A percentile compares a stretch with the other conserved stretches of the same genome.
phyloP scores from a whole-genome alignment of 2,113 vertebrate species.

The Callospermophilus lateralis region DNA sequence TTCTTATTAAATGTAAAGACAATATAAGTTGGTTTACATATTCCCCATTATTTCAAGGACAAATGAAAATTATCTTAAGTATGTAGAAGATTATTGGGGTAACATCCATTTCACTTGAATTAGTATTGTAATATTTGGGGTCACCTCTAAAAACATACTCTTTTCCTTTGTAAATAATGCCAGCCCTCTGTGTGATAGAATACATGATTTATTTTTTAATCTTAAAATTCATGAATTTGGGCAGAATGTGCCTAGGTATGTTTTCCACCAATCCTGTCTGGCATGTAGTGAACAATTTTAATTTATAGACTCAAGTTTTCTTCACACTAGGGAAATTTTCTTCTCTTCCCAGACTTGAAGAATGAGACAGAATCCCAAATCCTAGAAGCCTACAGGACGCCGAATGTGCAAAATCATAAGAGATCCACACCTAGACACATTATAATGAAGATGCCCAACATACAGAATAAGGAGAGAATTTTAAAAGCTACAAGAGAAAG shows the following conservation, averaged over 20 bases:
- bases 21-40: not conserved
- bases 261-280: not conserved
- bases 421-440: too few species aligned
- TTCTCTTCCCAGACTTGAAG: too few species aligned
- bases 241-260: not conserved
- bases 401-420: too few species aligned
- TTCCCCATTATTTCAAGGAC: not conserved
- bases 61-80: not conserved
- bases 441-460: too few species aligned
- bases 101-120: not conserved
- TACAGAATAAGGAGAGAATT: too few species aligned
- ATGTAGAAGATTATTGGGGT: not conserved
- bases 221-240: not conserved
- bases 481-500: too few species aligned
- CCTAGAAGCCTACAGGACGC: too few species aligned
- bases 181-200: not conserved
- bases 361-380: too few species aligned
- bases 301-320: not conserved
- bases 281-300: constrained; percentile 31
- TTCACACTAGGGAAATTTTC: not conserved
- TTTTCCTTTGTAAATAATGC: not conserved
- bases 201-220: not conserved
- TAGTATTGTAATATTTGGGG: not conserved
- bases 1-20: not conserved
- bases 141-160: not conserved